Evolutionary conservation across 2,888 invertebrate genomes (phyloP), one percentile per base, ranked within the genome.

Genomic region (Unio delphinus): DNA sequence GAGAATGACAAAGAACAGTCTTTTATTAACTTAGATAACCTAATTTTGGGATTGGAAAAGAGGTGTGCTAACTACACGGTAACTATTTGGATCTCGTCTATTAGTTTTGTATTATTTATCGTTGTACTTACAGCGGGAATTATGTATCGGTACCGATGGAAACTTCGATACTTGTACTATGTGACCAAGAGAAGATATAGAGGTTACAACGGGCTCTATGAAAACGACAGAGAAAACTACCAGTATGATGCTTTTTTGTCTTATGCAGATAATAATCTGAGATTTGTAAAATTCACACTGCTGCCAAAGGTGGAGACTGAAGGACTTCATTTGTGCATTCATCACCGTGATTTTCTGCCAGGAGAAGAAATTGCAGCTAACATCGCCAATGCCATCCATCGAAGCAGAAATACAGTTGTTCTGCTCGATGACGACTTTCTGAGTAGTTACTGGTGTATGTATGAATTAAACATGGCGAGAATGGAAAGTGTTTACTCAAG

Each of bases 401-500:
- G 60, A 18, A 83, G 83, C 65, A 74, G 70, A 64, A 77, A 78
- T 59, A 80, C 77, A 0, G 64, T 82, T 8, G 73, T 77, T 26
- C 20, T 83, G 26, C 55, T 83, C 18, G 69, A 79, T 7, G 61
- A 64, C 11, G 28, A 34, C 23, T 83, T 76, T 63, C 54, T 79
- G 15, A 20, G 69, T 11, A 80, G 79, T 55, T 65, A 75, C 17
- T 80, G 74, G 73, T 82, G 82, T 72, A 69, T 78, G 64, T 80
- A 78, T 62, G 83, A 83, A 69, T 75, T 82, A 28, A 68, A 78
- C 34, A 79, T 78, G 69, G 79, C 82, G 1, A 59, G 72, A 26
- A 73, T 76, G 76, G 80, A 80, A 56, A 74, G 75, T 65, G 70
- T 75, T 11, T 75, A 72, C 59, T 72, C 74, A 0, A 60, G 72